Evolutionary conservation across 2,113 vertebrate species (phyloP), one percentile per base, ranked within the genome.

Genomic region (Pseudorectes ferrugineus): DNA sequence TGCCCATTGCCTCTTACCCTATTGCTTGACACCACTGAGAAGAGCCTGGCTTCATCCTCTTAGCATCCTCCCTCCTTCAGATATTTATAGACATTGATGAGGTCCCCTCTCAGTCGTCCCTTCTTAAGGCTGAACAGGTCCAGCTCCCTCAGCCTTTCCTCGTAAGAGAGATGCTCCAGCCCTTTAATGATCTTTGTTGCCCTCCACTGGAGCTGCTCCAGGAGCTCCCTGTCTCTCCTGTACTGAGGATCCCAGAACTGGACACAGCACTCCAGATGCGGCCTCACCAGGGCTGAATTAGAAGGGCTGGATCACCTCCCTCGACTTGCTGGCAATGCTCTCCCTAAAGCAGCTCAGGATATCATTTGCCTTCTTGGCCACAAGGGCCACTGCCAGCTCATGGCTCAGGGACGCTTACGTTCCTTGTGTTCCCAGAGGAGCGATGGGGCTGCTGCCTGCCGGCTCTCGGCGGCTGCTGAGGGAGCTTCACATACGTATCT

Each of bases 201-300:
- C 29, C 10, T 82, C 10, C 77, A 52, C 11, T 23, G 61, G 46
- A 31, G 10, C 24, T 29, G 52, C 24, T 89, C 33, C 33, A 68
- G 33, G 9, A 59, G 36, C 31, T 51, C 13, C 28, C 19, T 12
- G 16, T 82, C 52, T 29, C 11, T 52, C n/a, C 25, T 19, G 54
- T 46, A 29, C 40, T 5, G 40, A 61, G 46, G n/a, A 59, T 21
- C n/a, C 24, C 54, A 40, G 14, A n/a, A 31, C 17, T 16, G 46
- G 17, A 31, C 46, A 9, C 29, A 46, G 20, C 59, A 24, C 14
- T 40, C 29, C 46, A 61, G 33, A 31, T 25, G 52, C 5, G 4
- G n/a, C n/a, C 20, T 25, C 38, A 35, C 13, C 14, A 31, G 46
- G 10, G 40, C 46, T 54, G 40, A 42, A 25, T 0, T 0, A 42